Evolutionary conservation across 1,140 invertebrate genomes (phyloP).

Genomic region (Homalodisca vitripennis): DNA sequence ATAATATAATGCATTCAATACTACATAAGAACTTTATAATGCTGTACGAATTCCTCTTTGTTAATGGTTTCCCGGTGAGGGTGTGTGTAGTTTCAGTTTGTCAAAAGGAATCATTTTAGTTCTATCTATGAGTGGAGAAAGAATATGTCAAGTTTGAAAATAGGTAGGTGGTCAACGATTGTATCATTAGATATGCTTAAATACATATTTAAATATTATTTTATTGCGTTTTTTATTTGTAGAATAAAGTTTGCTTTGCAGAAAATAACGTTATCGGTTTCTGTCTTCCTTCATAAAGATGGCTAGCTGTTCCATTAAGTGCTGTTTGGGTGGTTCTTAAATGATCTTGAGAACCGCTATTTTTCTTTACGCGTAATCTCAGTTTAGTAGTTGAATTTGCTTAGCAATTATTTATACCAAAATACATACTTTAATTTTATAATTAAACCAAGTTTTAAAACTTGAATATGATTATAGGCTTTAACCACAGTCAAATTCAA

Average conservation of each 20-base stretch:
- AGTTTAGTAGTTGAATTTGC: neutral
- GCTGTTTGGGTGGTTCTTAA: slow-evolving; percentile 9
- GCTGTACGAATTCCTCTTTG: too few species aligned
- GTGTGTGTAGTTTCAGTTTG: slow-evolving; percentile 8
- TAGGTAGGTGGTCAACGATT: slow-evolving; percentile 52
- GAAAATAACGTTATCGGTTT: neutral
- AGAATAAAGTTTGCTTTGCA: neutral
- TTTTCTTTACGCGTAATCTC: slow-evolving; percentile 4
- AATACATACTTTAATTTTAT: neutral
- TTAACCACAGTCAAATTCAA: neutral
- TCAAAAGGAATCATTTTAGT: slow-evolving; percentile 6
- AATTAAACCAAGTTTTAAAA: neutral
- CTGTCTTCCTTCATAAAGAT: neutral
- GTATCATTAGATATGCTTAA: neutral
- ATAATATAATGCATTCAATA: too few species aligned
- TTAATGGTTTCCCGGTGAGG: slow-evolving; percentile 27
- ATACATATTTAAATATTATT: neutral
- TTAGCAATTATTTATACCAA: neutral
- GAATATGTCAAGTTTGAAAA: slow-evolving; percentile 66
- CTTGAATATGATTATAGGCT: neutral
- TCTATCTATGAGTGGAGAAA: slow-evolving; percentile 37
- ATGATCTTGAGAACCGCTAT: too few species aligned
- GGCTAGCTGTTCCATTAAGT: neutral
- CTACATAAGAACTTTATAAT: too few species aligned
- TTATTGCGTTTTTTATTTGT: neutral